phyloP scores from a whole-genome alignment of 2,113 vertebrate species.

The Desmodus rotundus region DNA sequence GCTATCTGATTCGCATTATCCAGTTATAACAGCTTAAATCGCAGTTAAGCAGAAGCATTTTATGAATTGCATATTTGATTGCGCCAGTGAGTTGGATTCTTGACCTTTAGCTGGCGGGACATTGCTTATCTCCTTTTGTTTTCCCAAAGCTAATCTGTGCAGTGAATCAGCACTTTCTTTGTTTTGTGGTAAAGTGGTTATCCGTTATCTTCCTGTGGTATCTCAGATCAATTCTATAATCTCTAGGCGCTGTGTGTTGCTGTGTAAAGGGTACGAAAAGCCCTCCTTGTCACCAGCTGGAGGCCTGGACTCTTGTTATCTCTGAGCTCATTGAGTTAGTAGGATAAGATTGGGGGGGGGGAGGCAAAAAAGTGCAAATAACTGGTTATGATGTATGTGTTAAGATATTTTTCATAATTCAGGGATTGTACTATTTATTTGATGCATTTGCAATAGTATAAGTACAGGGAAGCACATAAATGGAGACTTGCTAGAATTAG shows the following conservation, averaged over 20 bases:
- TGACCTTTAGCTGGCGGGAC: conserved; percentile 32
- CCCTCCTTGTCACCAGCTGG: background rate
- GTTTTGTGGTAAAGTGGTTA: background rate
- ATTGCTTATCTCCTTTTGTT: conserved; percentile 38
- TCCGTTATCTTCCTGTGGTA: conserved; percentile 24
- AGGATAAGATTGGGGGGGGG: background rate
- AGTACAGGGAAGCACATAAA: conserved; percentile 28
- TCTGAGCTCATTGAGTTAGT: background rate
- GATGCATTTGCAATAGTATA: conserved; percentile 44
- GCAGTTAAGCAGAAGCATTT: background rate
- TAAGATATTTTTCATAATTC: background rate
- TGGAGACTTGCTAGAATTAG: conserved; percentile 51
- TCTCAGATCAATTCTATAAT: conserved; percentile 29
- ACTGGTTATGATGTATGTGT: conserved; percentile 1
- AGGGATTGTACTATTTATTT: background rate
- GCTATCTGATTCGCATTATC: background rate
- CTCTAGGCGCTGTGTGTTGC: background rate
- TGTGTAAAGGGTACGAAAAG: background rate
- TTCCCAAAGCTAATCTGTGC: conserved; percentile 35
- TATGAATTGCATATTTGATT: conserved; percentile 9
- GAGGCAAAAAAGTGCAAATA: too few species aligned
- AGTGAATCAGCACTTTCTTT: background rate
- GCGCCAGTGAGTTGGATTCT: background rate
- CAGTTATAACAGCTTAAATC: background rate
- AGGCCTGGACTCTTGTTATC: background rate